Conservation (phyloP, 1,140 invertebrate species). For the Zeugodacus cucurbitae region DNA sequence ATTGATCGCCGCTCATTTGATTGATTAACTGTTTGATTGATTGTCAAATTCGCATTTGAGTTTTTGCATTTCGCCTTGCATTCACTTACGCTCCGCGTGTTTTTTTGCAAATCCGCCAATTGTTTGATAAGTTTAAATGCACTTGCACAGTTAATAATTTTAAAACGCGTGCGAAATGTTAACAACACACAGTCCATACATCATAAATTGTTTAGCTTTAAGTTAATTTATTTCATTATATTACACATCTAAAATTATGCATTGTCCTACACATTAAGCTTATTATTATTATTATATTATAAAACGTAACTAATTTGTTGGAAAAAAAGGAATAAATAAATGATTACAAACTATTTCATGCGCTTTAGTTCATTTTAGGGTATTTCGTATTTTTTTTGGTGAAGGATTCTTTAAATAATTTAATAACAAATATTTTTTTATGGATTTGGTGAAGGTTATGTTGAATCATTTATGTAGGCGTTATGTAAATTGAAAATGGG, state of each 20-base stretch:
- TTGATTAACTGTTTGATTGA: not conserved
- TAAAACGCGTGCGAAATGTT: not conserved
- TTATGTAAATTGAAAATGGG: too few species aligned
- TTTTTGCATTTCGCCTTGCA: not conserved
- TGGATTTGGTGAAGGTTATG: not conserved
- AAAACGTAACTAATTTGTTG: conserved; percentile 13
- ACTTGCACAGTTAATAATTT: not conserved
- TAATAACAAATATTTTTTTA: not conserved
- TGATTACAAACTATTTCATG: not conserved
- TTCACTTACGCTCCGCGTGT: not conserved
- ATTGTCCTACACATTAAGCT: not conserved
- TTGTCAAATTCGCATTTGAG: not conserved
- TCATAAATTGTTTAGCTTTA: conserved; percentile 12
- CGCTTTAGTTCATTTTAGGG: not conserved
- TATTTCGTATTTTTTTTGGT: not conserved
- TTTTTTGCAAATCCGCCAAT: not conserved
- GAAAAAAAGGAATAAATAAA: conserved; percentile 13
- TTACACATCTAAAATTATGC: not conserved
- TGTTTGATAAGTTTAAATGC: not conserved
- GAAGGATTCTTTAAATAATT: not conserved
- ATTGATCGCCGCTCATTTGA: conserved; percentile 11
- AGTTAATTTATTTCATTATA: conserved; percentile 20
- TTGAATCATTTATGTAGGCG: not conserved
- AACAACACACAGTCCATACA: not conserved
- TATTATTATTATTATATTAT: not conserved